Conservation (phyloP, 2,888 invertebrate species). For the Schizaphis graminum region DNA sequence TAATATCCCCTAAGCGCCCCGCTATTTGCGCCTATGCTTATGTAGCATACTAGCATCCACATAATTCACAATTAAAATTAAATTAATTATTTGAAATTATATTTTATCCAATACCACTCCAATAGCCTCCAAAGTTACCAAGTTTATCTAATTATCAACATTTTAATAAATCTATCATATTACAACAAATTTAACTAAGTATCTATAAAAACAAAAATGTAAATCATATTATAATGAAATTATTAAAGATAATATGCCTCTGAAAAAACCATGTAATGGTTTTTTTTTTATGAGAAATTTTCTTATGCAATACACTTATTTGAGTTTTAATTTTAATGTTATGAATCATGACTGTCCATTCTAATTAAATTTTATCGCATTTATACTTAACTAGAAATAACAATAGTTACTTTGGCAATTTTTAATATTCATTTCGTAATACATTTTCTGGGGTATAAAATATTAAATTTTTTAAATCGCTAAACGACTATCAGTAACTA, state of each 20-base stretch:
- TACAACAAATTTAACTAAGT: neutral
- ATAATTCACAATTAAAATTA: neutral
- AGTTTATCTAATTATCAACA: neutral
- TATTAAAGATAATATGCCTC: neutral
- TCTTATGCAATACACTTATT: neutral
- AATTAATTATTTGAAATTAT: neutral
- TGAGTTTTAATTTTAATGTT: neutral
- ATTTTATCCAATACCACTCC: neutral
- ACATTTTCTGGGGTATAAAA: neutral
- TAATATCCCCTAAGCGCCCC: too few relatives aligned
- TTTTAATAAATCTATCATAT: neutral
- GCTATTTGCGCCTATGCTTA: too few relatives aligned
- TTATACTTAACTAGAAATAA: neutral
- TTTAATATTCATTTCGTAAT: slow-evolving; percentile 7
- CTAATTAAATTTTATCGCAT: neutral
- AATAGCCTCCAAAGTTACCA: neutral
- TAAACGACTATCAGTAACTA: slow-evolving; percentile 8
- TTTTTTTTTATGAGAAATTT: neutral
- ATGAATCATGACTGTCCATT: neutral
- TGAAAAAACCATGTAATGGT: neutral
- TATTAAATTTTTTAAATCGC: slow-evolving; percentile 7
- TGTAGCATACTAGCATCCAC: too few relatives aligned
- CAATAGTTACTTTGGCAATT: neutral
- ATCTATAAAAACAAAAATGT: neutral
- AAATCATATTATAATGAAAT: neutral